These are phyloP conservation scores for Calcarius lapponicus DNA, from an alignment of 2,797 vertebrate genomes.

Conservation along the genomic window DNA sequence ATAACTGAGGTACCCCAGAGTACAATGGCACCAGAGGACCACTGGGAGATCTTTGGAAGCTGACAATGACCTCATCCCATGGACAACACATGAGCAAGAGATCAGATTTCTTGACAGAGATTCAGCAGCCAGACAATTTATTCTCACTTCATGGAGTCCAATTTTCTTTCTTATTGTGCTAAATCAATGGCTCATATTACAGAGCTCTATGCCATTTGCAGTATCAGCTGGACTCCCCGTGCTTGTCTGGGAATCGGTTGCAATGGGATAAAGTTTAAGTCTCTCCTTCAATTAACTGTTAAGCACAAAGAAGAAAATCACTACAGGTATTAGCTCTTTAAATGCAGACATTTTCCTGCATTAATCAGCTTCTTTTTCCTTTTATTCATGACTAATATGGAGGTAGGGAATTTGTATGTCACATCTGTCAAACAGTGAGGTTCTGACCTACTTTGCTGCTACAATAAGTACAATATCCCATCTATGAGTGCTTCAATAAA, in stretches of 20 bases:
- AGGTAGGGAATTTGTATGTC: neutral
- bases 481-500: neutral
- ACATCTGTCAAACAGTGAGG: slow-evolving; percentile 9
- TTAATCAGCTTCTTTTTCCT: neutral
- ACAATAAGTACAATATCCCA: neutral
- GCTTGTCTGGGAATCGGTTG: neutral
- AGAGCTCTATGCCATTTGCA: neutral
- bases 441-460: slow-evolving; percentile 40
- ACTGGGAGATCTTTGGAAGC: rapidly evolving
- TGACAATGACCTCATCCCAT: rapidly evolving
- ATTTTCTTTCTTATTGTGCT: neutral
- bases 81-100: neutral
- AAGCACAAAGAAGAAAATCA: slow-evolving; percentile 15
- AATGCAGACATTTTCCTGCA: neutral
- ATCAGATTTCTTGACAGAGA: neutral
- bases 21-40: neutral
- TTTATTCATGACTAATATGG: slow-evolving; percentile 23
- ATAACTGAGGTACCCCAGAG: neutral
- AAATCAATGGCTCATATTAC: neutral
- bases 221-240: neutral
- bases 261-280: neutral
- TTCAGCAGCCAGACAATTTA: neutral
- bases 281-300: neutral
- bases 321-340: slow-evolving; percentile 33
- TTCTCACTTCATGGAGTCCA: neutral